Evolutionary conservation across 2,113 vertebrate species (phyloP), one percentile per base, ranked within the genome.

Genomic region (Etheostoma cragini): DNA sequence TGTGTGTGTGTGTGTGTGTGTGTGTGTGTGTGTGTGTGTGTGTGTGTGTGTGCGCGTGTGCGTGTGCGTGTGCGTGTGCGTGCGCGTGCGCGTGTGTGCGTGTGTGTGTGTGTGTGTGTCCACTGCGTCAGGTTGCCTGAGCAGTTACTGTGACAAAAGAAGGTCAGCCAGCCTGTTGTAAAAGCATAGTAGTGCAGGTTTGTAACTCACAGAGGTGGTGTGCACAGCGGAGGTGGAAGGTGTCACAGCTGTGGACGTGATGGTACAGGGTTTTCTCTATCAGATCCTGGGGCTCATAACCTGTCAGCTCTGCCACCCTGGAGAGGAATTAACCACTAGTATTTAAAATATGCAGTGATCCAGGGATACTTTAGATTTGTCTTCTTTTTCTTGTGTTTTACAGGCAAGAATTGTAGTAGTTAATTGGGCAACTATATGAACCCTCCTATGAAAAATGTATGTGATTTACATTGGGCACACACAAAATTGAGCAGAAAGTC

Each of bases 181-280:
- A 77, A 78, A 62, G 47, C 58, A 74, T 56, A 83, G 80, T 56
- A 21, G 64, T 77, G 81, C 78, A 83, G 47, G 69, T 79, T 45
- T 89, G 81, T 74, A 69, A 91, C 98, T 99, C 96, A 99, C 98
- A 86, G 91, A 99, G 92, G 87, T 99, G 98, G 87, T 99, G 98
- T 0, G 98, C 98, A 6, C 98, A 99, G 81, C 98, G 98, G 82
- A 99, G 95, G 90, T 99, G 98, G 91, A 99, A 99, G 81, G 96
- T 99, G 93, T 99, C 98, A 65, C 98, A 99, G 94, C 98, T 96
- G 17, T 99, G 98, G 67, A 99, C 98, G 19, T 99, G 98, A 85
- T 99, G 98, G 89, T 99, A 99, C 79, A 99, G 94, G 0, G 98
- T 99, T 95, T 99, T 99, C 95, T 99, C 98, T 47, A 99, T 99